Conservation (phyloP, 2,113 vertebrate species). For the Syngnathus floridae region DNA sequence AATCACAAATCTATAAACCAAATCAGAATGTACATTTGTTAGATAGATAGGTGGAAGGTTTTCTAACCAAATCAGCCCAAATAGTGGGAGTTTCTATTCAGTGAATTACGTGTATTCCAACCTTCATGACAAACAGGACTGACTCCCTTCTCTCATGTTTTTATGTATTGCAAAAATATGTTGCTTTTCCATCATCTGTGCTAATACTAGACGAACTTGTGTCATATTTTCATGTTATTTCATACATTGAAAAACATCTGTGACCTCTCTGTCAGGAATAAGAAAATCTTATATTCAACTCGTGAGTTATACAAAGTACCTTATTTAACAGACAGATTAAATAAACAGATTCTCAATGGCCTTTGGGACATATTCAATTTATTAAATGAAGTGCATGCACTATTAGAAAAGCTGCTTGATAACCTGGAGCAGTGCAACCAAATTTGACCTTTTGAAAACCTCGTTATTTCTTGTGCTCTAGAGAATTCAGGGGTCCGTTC, state of each 20-base stretch:
- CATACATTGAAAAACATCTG: constrained; percentile 41
- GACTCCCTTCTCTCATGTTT: constrained; percentile 9
- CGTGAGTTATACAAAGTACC: constrained; percentile 20
- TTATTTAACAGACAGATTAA: constrained; percentile 21
- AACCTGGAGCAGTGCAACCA: constrained; percentile 16
- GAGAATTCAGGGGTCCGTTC: neutral
- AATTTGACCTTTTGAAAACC: constrained; percentile 29
- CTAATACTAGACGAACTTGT: constrained; percentile 38
- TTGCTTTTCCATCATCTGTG: constrained; percentile 35
- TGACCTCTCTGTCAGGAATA: constrained; percentile 42
- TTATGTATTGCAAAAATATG: constrained; percentile 24
- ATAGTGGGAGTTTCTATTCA: neutral
- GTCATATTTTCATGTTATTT: constrained; percentile 48
- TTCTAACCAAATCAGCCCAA: neutral
- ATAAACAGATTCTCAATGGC: constrained; percentile 16
- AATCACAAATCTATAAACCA: neutral
- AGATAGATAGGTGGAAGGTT: neutral
- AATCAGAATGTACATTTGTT: neutral
- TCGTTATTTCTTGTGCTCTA: constrained; percentile 10
- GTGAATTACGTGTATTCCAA: neutral
- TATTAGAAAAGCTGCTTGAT: constrained; percentile 33
- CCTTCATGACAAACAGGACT: constrained; percentile 3
- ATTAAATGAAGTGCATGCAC: constrained; percentile 20
- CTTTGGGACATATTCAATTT: constrained; percentile 27
- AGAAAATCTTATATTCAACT: constrained; percentile 21